Conservation (phyloP, 30 jellyfish, hydroid and myxozoan species). For the Cassiopea xamachana region DNA sequence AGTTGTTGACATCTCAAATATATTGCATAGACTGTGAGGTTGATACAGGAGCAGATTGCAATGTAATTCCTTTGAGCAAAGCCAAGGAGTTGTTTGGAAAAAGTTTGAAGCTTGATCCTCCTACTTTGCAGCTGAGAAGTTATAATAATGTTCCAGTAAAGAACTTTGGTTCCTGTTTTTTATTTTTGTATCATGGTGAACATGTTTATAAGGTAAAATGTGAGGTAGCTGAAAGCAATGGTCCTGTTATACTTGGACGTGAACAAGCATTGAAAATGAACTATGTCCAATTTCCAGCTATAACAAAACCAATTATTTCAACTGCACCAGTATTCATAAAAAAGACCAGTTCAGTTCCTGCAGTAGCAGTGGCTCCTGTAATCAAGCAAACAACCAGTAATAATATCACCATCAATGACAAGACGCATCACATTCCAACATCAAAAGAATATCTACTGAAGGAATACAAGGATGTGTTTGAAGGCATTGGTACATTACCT, state of each 20-base stretch:
- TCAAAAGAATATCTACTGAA: conserved; percentile 2
- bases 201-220: not conserved
- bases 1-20: not conserved
- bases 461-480: conserved; percentile 62
- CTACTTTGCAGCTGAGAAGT: not conserved
- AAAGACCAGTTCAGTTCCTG: not conserved
- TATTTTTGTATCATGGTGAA: conserved; percentile 4
- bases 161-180: conserved; percentile 6
- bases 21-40: conserved; percentile 6
- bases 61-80: not conserved
- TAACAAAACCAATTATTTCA: not conserved
- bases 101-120: conserved; percentile 10
- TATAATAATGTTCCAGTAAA: conserved; percentile 1
- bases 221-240: conserved; percentile 6
- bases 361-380: conserved; percentile 18
- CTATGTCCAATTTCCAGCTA: not conserved
- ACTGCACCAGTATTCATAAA: conserved; percentile 1
- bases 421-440: not conserved
- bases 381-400: conserved; percentile 1
- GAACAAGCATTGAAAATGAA: not conserved
- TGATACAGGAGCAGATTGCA: conserved; percentile 11
- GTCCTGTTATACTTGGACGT: not conserved
- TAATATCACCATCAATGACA: not conserved
- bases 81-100: not conserved
- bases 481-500: conserved; percentile 49